Evolutionary conservation across 2,113 vertebrate species (phyloP), one percentile per base, ranked within the genome.

Genomic region (Gobiocypris rarus): DNA sequence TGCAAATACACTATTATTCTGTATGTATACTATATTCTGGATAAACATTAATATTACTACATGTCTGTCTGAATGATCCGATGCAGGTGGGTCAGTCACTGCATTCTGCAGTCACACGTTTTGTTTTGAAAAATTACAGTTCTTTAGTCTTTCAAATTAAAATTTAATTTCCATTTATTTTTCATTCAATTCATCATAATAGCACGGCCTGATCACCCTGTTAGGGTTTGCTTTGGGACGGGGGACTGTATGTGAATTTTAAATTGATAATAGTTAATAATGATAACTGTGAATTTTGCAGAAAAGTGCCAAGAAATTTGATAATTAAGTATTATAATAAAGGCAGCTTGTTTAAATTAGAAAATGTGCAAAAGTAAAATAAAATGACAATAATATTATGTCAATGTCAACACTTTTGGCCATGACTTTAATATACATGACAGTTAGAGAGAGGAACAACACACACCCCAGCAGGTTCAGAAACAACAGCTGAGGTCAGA

Each of bases 401-500:
- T 34, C 28, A n/a, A n/a, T n/a, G n/a, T 13, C 26, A 34, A 41
- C 38, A 43, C 10, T 24, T 71, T 24, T 45, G 69, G 5, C 69
- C 13, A 69, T 22, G 5, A 22, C 28, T 61, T 41, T 17, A 15
- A 3, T 45, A 10, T 52, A 22, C 59, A 61, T 9, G 34, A 43
- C 19, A 43, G 34, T 45, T 45, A 31, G 24, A 34, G 59, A 79
- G 8, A 26, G 15, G 7, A 28, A 63, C 14, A 34, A 67, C 34
- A 67, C 34, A 10, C 56, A 79, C 9, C 43, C 58, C 38, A 45
- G 38, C 24, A 26, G 54, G 54, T 61, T 59, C 8, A 79, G 10
- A 80, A 80, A 19, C 43, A 65, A 67, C 43, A 81, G 59, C 59
- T 80, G 56, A 65, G 41, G 41, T 80, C 59, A 80, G 41, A 48